Conservation (phyloP, 1,140 invertebrate genomes). For the Bombus confusus region DNA sequence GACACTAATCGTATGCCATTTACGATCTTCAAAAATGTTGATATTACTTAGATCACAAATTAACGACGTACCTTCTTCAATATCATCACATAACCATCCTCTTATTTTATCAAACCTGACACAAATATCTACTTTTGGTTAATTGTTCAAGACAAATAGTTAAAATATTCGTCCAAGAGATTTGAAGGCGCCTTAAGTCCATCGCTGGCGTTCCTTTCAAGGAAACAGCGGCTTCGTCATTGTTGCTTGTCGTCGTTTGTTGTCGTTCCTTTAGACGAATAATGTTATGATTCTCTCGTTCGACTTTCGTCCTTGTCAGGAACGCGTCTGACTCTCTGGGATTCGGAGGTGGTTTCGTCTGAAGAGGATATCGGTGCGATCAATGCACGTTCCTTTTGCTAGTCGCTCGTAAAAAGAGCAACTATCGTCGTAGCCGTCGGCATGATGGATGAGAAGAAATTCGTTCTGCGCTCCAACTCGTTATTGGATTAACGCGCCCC, state of each 20-base stretch:
- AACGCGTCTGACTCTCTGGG: background rate
- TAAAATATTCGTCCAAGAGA: background rate
- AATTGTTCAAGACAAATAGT: too few relatives aligned
- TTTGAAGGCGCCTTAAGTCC: background rate
- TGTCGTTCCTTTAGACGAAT: slow-evolving; percentile 56
- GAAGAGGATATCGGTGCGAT: background rate
- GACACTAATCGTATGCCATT: background rate
- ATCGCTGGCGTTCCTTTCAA: background rate
- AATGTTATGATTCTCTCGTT: slow-evolving; percentile 64
- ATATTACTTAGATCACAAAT: background rate
- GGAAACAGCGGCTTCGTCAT: slow-evolving; percentile 37
- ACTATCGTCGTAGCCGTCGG: slow-evolving; percentile 2
- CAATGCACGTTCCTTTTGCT: slow-evolving; percentile 25
- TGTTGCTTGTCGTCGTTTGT: slow-evolving; percentile 46
- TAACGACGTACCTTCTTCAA: background rate
- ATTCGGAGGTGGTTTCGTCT: background rate
- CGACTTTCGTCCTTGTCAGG: slow-evolving; percentile 49
- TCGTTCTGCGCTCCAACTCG: slow-evolving; percentile 5
- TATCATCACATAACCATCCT: background rate
- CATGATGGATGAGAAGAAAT: slow-evolving; percentile 45
- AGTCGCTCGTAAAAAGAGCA: slow-evolving; percentile 31
- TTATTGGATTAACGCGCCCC: slow-evolving; percentile 41
- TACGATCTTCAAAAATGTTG: background rate
- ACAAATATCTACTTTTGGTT: too few relatives aligned
- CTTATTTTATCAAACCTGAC: background rate